A percentile compares a stretch with the other conserved stretches of the same genome.
Evolutionary conservation across 2,888 invertebrate species (phyloP).

Genomic region (Oscheius sp.): DNA sequence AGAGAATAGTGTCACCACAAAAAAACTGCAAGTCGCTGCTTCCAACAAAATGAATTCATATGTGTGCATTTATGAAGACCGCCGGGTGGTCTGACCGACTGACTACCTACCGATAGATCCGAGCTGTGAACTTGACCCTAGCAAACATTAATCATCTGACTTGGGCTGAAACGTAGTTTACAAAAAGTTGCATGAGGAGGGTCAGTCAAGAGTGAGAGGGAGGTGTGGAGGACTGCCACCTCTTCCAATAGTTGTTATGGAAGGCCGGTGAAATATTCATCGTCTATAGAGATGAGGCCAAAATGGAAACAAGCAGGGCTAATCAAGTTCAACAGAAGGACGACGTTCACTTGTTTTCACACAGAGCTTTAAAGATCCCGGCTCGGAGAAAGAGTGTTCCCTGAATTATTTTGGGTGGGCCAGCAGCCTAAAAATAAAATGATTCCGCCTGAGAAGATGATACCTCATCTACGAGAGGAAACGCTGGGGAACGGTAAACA

Average conservation of each 20-base stretch:
- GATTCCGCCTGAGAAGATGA: no score
- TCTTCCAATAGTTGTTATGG: conserved; percentile 36
- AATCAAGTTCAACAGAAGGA: background rate
- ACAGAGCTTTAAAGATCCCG: background rate
- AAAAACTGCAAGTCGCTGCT: no score
- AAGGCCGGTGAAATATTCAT: conserved; percentile 28
- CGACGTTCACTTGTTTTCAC: background rate
- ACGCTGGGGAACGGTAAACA: no score
- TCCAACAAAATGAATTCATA: conserved; percentile 1
- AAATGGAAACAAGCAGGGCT: conserved; percentile 17
- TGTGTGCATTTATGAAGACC: conserved; percentile 15
- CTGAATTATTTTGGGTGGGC: no score
- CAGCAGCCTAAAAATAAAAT: no score
- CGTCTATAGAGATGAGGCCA: conserved; percentile 1
- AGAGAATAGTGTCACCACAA: no score
- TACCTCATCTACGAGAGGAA: no score
- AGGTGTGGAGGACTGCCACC: conserved; percentile 22
- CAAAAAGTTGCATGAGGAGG: background rate
- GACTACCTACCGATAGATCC: conserved; percentile 53
- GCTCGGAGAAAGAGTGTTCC: background rate
- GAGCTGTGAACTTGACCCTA: conserved; percentile 66
- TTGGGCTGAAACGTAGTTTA: conserved; percentile 17
- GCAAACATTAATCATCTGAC: conserved; percentile 58
- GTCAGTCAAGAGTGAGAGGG: conserved; percentile 19
- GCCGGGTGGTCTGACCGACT: conserved; percentile 51